These are phyloP conservation scores for Bombycilla garrulus DNA, from an alignment of 2,113 vertebrate genomes.

Conservation along the genomic window DNA sequence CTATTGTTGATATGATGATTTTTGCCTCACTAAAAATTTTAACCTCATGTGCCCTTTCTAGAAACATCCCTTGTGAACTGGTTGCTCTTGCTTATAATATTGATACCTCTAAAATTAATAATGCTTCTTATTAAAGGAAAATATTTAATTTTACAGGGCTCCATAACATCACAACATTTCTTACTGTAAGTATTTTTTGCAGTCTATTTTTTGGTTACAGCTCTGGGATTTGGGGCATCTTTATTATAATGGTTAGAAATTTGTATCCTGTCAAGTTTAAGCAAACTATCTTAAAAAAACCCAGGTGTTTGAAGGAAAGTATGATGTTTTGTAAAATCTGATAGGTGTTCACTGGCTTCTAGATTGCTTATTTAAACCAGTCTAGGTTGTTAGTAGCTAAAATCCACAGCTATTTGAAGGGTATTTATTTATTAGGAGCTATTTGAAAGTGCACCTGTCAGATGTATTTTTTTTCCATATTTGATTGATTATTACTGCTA, in stretches of 20 bases:
- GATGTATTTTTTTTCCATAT: background rate
- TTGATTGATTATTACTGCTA: background rate
- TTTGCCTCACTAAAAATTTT: background rate
- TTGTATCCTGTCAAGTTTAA: background rate
- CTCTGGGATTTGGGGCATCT: background rate
- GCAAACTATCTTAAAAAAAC: background rate
- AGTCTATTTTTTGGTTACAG: background rate
- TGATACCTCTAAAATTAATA: background rate
- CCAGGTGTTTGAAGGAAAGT: background rate
- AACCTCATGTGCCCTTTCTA: background rate
- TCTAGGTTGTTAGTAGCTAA: background rate
- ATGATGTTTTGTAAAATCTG: background rate
- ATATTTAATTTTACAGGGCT: conserved; percentile 56
- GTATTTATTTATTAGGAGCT: background rate
- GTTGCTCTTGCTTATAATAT: background rate
- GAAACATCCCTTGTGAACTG: background rate
- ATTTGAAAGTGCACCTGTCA: background rate
- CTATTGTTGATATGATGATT: background rate
- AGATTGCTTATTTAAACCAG: background rate
- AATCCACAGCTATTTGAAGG: background rate
- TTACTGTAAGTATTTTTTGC: conserved; percentile 63
- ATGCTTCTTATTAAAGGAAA: background rate
- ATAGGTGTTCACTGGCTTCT: background rate
- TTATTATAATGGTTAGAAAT: background rate
- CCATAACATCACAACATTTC: conserved; percentile 12